A percentile compares a stretch with the other conserved stretches of the same genome.
phyloP scores from a whole-genome alignment of 2,113 vertebrate genomes.

The Setophaga petechia region DNA sequence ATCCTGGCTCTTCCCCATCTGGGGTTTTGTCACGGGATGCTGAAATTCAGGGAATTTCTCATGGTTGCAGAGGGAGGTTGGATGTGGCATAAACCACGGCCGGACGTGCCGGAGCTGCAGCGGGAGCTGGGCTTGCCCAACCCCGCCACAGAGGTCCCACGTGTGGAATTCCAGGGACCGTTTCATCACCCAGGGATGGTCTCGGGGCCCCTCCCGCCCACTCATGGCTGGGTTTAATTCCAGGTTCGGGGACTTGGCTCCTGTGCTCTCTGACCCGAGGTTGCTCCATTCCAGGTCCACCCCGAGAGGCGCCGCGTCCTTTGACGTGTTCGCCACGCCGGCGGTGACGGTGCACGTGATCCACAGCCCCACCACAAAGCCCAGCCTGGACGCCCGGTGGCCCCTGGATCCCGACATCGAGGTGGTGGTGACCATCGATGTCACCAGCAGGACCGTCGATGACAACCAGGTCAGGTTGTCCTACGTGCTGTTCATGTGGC shows the following conservation, averaged over 20 bases:
- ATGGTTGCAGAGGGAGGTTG: background rate
- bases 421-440: constrained; percentile 47
- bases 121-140: constrained; percentile 15
- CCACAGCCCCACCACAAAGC: constrained; percentile 10
- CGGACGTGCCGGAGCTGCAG: background rate
- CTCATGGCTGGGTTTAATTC: background rate
- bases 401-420: constrained; percentile 56
- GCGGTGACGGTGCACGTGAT: constrained; percentile 43
- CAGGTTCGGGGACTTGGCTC: background rate
- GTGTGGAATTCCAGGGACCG: background rate
- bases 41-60: background rate
- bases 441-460: constrained; percentile 14
- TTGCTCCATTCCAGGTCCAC: constrained; percentile 49
- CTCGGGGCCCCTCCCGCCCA: background rate
- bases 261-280: background rate
- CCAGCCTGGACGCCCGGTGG: constrained; percentile 49
- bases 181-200: background rate
- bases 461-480: constrained; percentile 72
- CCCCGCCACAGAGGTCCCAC: background rate
- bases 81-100: background rate
- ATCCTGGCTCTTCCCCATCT: fast-evolving
- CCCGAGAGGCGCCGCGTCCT: constrained; percentile 48
- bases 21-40: background rate
- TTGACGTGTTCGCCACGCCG: constrained; percentile 58
- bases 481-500: background rate